Base-by-base conservation (phyloP, 2,113 vertebrate species). In the Xiphorhynchus elegans region DNA sequence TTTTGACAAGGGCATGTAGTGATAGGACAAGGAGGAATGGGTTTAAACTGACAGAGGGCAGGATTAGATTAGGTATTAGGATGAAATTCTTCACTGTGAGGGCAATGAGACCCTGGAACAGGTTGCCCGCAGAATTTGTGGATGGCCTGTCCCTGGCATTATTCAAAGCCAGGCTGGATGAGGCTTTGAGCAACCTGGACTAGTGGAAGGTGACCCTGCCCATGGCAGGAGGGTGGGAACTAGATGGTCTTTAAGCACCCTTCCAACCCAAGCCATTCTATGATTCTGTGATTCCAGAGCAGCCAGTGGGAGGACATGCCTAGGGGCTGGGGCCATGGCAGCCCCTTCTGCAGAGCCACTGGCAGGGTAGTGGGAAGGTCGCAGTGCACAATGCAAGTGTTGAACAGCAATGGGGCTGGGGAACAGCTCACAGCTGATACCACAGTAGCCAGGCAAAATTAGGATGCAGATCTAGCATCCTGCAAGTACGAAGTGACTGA, bases 261-360 rank as follows among this genome's bases (percentile, higher is more conserved):
- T 35, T 76, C 20, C 47, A 76, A 21, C 3, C 14, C 11, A 55
- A 0, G 0, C 31, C 47, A 42, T 23, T 42, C 47, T 6, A 0
- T 62, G 29, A 76, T 18, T 35, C 40, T 5, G 0, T 42, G 20
- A 76, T 15, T 18, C n/a, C 79, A 67, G 47, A 53, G 72, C 18
- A 49, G 47, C 3, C 60, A 33, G 31, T 7, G 5, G 24, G 13
- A 59, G 13, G 17, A 28, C 3, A 2, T 21, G 31, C 47, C 25
- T 4, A 12, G 66, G 35, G 68, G 19, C 47, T 10, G 1, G 11
- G 68, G 58, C 18, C 11, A 7, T 1, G 16, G 62, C 23, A 75
- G 26, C 29, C 39, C 25, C 35, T 40, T 29, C 60, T 49, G 56
- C 75, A 60, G 46, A 37, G 44, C 7, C 25, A 3, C 39, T 16